Percentiles rank a stretch among this genome's conserved stretches.
Evolutionary conservation across 2,888 invertebrate genomes (phyloP).

Genomic region (Spisula solida): DNA sequence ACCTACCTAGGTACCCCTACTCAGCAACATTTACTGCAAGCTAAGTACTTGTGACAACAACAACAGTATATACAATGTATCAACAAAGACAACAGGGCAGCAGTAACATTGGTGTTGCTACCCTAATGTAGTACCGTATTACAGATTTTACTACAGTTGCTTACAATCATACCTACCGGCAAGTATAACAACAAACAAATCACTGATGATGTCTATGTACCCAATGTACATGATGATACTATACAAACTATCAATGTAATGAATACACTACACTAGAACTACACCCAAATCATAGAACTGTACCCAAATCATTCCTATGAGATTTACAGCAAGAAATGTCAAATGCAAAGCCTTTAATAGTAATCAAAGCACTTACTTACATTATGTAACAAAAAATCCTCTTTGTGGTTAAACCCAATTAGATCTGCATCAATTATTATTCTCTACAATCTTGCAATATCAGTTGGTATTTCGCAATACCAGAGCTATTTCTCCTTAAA

Average conservation of each 20-base stretch:
- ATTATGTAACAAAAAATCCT: not conserved
- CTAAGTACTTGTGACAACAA: too few relatives aligned
- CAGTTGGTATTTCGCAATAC: conserved; percentile 15
- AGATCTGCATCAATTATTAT: not conserved
- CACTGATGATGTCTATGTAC: not conserved
- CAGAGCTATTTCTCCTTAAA: not conserved
- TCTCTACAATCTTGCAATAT: not conserved
- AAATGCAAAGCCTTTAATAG: not conserved
- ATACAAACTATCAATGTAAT: not conserved
- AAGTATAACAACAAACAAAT: not conserved
- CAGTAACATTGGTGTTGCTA: too few relatives aligned
- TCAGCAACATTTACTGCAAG: too few relatives aligned
- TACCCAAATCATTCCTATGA: not conserved
- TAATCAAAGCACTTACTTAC: not conserved
- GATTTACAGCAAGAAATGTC: not conserved
- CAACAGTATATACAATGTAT: too few relatives aligned
- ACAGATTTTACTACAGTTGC: not conserved
- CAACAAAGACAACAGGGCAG: too few relatives aligned
- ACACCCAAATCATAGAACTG: not conserved
- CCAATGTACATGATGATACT: not conserved
- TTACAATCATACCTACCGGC: not conserved
- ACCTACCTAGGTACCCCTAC: too few relatives aligned
- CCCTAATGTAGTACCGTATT: not conserved
- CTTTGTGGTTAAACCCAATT: not conserved
- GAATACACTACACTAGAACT: not conserved